phyloP scores from a whole-genome alignment of 2,888 invertebrate genomes.

The Margaritifera margaritifera region DNA sequence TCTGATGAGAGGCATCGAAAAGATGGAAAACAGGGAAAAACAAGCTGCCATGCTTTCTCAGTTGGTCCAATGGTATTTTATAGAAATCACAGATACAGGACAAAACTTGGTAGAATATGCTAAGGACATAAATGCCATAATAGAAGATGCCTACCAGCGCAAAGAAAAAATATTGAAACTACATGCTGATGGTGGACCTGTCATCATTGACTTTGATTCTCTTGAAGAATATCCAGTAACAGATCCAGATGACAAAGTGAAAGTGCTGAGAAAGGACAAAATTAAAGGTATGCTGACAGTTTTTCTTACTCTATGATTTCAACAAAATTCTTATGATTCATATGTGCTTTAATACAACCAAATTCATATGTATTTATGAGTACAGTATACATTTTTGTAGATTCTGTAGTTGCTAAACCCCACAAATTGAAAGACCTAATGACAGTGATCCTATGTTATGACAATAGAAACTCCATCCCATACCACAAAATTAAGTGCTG shows the following conservation, averaged over 20 bases:
- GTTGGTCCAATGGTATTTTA: conserved; percentile 25
- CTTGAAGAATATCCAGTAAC: conserved; percentile 17
- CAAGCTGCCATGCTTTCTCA: conserved; percentile 11
- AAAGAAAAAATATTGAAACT: too few species aligned
- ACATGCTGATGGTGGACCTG: too few species aligned
- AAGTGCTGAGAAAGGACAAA: conserved; percentile 15
- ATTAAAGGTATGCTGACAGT: conserved; percentile 5
- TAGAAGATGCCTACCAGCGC: conserved; percentile 11
- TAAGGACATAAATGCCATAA: conserved; percentile 6
- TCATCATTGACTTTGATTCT: conserved; percentile 9
- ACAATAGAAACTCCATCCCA: too few species aligned
- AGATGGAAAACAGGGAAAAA: conserved; percentile 2
- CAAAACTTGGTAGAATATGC: conserved; percentile 15
- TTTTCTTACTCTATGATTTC: too few species aligned
- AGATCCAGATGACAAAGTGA: conserved; percentile 9
- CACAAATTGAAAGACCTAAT: neutral
- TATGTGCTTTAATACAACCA: too few species aligned
- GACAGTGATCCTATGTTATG: too few species aligned
- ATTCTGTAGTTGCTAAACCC: neutral
- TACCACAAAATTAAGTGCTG: too few species aligned
- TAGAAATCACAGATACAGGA: conserved; percentile 3
- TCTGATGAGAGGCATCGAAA: conserved; percentile 7
- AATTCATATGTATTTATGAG: neutral
- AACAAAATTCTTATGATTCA: too few species aligned
- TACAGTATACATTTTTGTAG: neutral